Percentiles rank a stretch among this genome's conserved stretches.
Evolutionary conservation across 2,888 invertebrate species (phyloP).

Genomic region (Acronicta psi): DNA sequence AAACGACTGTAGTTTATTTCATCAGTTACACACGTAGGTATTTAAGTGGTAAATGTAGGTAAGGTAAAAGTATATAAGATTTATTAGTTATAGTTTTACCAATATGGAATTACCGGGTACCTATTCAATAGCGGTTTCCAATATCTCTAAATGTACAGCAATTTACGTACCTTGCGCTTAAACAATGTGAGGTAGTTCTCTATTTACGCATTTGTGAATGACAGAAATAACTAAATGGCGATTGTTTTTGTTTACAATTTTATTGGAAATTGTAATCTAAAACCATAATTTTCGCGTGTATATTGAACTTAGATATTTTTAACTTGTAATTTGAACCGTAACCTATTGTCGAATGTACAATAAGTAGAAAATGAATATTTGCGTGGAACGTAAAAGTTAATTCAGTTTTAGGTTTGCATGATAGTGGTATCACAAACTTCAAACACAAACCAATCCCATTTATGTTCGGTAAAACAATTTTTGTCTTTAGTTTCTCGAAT

Average conservation of each 20-base stretch:
- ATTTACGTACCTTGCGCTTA: conserved; percentile 3
- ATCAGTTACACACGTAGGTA: not conserved
- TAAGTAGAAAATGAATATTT: too few relatives aligned
- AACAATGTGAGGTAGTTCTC: conserved; percentile 31
- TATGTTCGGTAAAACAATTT: too few relatives aligned
- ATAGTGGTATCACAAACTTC: too few relatives aligned
- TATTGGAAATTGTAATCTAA: too few relatives aligned
- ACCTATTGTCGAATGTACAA: too few relatives aligned
- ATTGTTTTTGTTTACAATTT: conserved; percentile 4
- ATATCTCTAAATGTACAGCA: conserved; percentile 16
- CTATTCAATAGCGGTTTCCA: conserved; percentile 6
- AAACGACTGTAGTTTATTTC: conserved; percentile 6
- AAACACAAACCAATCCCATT: too few relatives aligned
- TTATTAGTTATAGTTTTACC: conserved; percentile 1
- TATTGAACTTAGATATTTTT: conserved; percentile 8
- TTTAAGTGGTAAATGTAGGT: conserved; percentile 1
- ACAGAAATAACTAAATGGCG: conserved; percentile 4
- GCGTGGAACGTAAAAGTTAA: too few relatives aligned
- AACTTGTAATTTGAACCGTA: not conserved
- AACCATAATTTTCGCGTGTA: not conserved
- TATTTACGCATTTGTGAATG: conserved; percentile 14
- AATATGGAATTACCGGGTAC: conserved; percentile 20
- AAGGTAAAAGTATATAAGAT: not conserved
- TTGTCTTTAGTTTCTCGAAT: too few relatives aligned
- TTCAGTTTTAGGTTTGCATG: too few relatives aligned